phyloP scores from a whole-genome alignment of 2,113 vertebrate species.

The Alligator sinensis region DNA sequence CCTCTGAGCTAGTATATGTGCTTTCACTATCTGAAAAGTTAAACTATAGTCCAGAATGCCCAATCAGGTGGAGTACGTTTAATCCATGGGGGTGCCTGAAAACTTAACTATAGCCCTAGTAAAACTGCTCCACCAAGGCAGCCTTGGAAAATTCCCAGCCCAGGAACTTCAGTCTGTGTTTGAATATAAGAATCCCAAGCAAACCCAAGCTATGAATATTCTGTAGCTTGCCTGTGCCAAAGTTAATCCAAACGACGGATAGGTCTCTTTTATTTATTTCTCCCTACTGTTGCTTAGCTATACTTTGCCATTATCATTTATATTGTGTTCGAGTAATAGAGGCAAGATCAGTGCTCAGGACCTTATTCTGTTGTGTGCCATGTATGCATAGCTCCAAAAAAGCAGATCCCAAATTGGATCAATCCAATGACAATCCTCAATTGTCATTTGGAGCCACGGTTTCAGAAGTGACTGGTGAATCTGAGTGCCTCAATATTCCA shows the following conservation, averaged over 20 bases:
- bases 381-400: neutral
- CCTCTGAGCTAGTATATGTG: too few species aligned
- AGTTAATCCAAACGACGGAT: neutral
- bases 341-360: neutral
- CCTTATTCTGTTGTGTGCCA: neutral
- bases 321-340: neutral
- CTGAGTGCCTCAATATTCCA: neutral
- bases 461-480: neutral
- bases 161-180: neutral
- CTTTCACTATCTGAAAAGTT: too few species aligned
- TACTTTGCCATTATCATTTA: neutral
- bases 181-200: neutral
- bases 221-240: neutral
- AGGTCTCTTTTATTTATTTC: neutral
- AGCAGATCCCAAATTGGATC: neutral
- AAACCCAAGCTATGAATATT: neutral
- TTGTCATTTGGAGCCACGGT: neutral
- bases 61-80: too few species aligned
- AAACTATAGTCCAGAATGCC: too few species aligned
- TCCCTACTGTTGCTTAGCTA: neutral
- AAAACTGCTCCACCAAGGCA: too few species aligned
- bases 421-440: too few species aligned
- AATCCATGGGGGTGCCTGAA: too few species aligned
- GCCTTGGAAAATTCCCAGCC: neutral
- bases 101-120: too few species aligned